Base-by-base conservation (phyloP, 1,140 invertebrate genomes). In the fruit fly (Drosophila melanogaster) region DNA sequence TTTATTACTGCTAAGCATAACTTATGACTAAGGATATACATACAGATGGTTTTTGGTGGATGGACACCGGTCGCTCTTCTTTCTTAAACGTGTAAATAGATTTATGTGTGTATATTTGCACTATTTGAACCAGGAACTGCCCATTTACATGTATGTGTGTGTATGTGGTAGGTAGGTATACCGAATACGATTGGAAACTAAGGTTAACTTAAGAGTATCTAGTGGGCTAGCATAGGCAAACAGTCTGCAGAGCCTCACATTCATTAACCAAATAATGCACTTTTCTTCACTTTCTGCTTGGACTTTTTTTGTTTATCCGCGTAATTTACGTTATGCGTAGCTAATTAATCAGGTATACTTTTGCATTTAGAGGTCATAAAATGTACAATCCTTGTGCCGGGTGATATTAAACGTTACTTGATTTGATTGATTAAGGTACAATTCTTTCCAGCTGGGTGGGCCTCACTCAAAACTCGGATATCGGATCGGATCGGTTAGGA, bases 51-150 rank as follows among this genome's bases (percentile, higher is more conserved):
- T 55, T 17, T 54, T 22, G 35, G 19, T 22, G 19, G 19, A 22
- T 22, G 19, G 26, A 51, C 55, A 43, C 55, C 55, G 60, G 56
- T 41, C 55, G 60, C 40, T 44, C 41, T 24, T 49, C 33, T 57
- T 69, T 49, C 60, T 67, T 49, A 58, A 15, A 47, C 33, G 35
- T 78, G 60, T 85, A 87, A 81, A 87, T 70, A 81, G 65, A 78
- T 74, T 44, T 54, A 53, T 74, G 54, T 81, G 41, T 69, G 37
- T 67, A 85, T 84, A 87, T 86, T 86, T 86, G 83, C 83, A 86
- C 83, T 86, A 77, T 86, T 85, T 83, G n/a, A 83, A 79, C 83
- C 83, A 86, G 83, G 83, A 86, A 79, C 79, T 86, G 83, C 83
- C 83, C 83, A 79, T 89, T 67, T 44, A 73, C 53, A 55, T 62